A percentile compares a stretch with the other conserved stretches of the same genome.
phyloP scores from a whole-genome alignment of 2,113 vertebrate species.

The Alces alces region DNA sequence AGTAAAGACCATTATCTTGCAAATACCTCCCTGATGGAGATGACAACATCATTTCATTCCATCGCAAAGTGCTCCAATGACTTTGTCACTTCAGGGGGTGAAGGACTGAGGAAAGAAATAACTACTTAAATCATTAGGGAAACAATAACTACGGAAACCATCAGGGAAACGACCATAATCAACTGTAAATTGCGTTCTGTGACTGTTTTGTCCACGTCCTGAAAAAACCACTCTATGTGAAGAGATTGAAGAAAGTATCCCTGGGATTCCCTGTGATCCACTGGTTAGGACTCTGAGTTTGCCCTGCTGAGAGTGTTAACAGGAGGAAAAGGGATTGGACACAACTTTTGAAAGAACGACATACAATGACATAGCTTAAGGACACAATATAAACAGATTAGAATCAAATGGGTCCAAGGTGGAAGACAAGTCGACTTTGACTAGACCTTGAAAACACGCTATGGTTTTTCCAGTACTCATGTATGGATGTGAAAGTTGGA shows the following conservation, averaged over 20 bases:
- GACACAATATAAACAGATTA: too few relatives aligned
- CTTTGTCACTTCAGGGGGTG: conserved; percentile 19
- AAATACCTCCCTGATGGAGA: neutral
- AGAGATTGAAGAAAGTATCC: neutral
- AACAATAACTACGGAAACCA: neutral
- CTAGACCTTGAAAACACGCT: too few relatives aligned
- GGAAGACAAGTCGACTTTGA: too few relatives aligned
- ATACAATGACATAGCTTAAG: neutral
- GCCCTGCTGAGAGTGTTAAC: neutral
- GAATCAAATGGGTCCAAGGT: too few relatives aligned
- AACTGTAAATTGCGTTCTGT: neutral
- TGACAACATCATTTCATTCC: neutral
- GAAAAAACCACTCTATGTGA: neutral
- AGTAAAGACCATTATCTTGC: neutral
- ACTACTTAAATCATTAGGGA: neutral
- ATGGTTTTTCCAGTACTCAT: too few relatives aligned
- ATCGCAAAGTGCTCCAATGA: neutral
- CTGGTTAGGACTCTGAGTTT: neutral
- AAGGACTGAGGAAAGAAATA: conserved; percentile 37
- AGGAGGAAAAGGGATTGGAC: neutral
- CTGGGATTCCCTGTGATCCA: neutral
- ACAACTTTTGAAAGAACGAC: neutral
- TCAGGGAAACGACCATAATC: neutral
- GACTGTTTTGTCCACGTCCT: neutral
- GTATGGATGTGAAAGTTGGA: too few relatives aligned